These are phyloP conservation scores for Machaerirhynchus nigripectus DNA, from an alignment of 2,113 vertebrate species.

Conservation along the genomic window DNA sequence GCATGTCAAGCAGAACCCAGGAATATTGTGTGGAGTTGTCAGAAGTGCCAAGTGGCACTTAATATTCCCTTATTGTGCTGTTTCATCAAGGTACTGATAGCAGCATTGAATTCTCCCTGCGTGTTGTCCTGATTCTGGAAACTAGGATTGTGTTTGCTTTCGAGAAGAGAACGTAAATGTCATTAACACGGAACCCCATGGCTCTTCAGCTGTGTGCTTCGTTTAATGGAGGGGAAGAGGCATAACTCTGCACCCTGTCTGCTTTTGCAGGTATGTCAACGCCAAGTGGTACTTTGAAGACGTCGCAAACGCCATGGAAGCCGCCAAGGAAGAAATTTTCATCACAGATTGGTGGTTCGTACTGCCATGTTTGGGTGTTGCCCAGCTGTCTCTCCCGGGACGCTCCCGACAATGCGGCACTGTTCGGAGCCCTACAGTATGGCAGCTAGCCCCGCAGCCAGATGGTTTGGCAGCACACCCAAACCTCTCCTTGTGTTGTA, in stretches of 20 bases:
- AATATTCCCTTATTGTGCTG: background rate
- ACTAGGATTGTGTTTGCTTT: background rate
- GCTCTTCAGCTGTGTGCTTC: background rate
- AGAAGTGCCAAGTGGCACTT: background rate
- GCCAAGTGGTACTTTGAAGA: constrained; percentile 93
- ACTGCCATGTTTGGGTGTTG: background rate
- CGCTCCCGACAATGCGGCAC: background rate
- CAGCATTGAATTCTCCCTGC: background rate
- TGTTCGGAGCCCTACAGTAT: constrained; percentile 3
- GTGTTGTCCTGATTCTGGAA: background rate
- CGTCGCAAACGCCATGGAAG: constrained; percentile 90
- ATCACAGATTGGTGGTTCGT: constrained; percentile 99
- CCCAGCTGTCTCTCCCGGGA: background rate
- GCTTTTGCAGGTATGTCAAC: constrained; percentile 90
- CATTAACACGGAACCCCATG: background rate
- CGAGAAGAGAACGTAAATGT: background rate
- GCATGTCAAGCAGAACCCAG: background rate
- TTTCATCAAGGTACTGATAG: background rate
- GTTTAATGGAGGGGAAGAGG: background rate
- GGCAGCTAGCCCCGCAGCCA: constrained; percentile 24
- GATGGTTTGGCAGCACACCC: constrained; percentile 63
- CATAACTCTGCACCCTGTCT: background rate
- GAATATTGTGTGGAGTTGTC: background rate
- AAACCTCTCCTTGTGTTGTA: constrained; percentile 22
- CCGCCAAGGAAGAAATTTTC: constrained; percentile 93